These are phyloP conservation scores for Anthopleura xanthogrammica DNA, from an alignment of 92 coral and sea anemone genomes.

Conservation along the genomic window DNA sequence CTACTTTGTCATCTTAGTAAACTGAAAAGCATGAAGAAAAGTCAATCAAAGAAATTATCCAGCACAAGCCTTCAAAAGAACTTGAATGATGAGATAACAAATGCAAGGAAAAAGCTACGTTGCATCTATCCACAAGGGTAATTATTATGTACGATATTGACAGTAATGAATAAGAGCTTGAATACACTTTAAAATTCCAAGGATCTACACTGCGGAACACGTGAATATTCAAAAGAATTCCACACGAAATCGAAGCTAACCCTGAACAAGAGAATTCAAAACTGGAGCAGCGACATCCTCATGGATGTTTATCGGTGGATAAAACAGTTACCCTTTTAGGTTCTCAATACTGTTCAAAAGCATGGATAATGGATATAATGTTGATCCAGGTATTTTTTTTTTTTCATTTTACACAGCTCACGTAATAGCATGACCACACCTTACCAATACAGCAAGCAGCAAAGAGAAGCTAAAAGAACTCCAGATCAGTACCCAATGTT, in stretches of 20 bases:
- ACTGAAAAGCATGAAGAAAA: constrained; percentile 13
- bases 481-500: constrained; percentile 28
- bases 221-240: too few species aligned
- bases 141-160: neutral
- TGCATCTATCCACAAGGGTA: constrained; percentile 27
- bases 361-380: too few species aligned
- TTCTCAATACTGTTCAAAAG: too few species aligned
- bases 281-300: too few species aligned
- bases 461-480: constrained; percentile 6
- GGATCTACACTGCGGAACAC: too few species aligned
- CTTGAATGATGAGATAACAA: constrained; percentile 28
- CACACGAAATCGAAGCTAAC: too few species aligned
- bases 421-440: constrained; percentile 16
- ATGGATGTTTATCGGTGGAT: too few species aligned
- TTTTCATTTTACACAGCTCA: neutral
- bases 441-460: constrained; percentile 19
- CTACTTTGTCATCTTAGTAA: constrained; percentile 10
- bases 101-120: constrained; percentile 19
- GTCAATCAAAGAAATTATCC: constrained; percentile 10
- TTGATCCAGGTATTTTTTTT: neutral
- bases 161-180: neutral
- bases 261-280: too few species aligned
- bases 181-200: neutral
- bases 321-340: too few species aligned
- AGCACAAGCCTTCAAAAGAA: constrained; percentile 13